Base-by-base conservation (phyloP, 2,113 vertebrate species). In the Oceanites oceanicus region DNA sequence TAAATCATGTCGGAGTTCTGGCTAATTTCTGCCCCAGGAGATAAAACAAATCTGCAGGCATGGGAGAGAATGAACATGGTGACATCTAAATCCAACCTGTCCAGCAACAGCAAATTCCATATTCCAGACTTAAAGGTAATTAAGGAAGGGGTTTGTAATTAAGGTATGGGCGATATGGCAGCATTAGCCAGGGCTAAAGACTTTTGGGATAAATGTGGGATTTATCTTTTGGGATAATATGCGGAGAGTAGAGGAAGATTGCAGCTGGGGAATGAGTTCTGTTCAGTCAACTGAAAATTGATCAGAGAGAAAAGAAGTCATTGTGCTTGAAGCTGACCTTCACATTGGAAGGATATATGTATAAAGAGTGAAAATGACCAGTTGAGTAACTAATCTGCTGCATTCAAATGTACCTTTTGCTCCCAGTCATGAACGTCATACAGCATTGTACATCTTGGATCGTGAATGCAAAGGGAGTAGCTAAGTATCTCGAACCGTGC, bases 51-150 rank as follows among this genome's bases (percentile, higher is more conserved):
- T 82, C 91, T 98, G 61, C 98, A 98, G 93, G 99, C 98, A 7
- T 96, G 99, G 95, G 99, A 99, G 83, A 99, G 99, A 88, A 99
- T 99, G 94, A 99, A 99, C 72, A 98, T 73, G 0, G 98, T 98
- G 36, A 98, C 99, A 6, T 97, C 98, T 92, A 99, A 99, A 98
- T 98, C 98, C 81, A 98, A 98, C 91, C 95, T 98, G 86, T 99
- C 98, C 66, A 98, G 97, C 56, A 99, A 98, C 98, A 98, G 98
- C 97, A 99, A 97, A 97, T 99, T 99, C 86, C 91, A 97, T 62
- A 99, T 99, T 88, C 99, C 99, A 27, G 99, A 99, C 73, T 98
- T 99, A 68, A 99, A 99, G 99, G 99, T 99, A 98, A 96, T 77
- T 17, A 30, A 81, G 30, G 38, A 53, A 38, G 17, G 13, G 42